Evolutionary conservation across 1,140 invertebrate genomes (phyloP).

Genomic region (Musca domestica): DNA sequence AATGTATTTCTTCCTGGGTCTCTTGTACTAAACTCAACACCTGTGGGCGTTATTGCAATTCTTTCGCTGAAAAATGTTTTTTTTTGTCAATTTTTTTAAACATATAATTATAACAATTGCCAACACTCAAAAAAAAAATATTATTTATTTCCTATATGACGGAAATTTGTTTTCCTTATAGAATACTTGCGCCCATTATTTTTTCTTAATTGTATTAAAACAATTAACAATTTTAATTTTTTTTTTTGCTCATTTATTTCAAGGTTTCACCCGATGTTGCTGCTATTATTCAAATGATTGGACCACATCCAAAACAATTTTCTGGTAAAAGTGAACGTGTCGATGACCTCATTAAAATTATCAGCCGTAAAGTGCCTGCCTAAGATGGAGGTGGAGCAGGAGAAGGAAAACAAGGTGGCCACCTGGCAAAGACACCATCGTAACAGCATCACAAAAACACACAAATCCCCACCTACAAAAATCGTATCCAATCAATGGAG

Average conservation of each 20-base stretch:
- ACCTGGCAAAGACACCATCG: background rate
- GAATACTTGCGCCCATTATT: no score
- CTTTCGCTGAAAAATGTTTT: no score
- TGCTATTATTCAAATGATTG: slow-evolving; percentile 87
- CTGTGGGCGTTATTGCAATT: no score
- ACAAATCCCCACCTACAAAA: background rate
- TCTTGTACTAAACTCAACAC: no score
- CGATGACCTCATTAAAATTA: slow-evolving; percentile 75
- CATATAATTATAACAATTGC: no score
- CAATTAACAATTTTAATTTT: background rate
- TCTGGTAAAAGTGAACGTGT: slow-evolving; percentile 75
- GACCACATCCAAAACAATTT: slow-evolving; percentile 81
- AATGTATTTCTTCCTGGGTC: no score
- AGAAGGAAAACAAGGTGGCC: background rate
- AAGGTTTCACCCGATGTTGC: slow-evolving; percentile 72
- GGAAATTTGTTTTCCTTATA: no score
- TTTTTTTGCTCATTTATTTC: slow-evolving; percentile 1
- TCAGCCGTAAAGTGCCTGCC: slow-evolving; percentile 62
- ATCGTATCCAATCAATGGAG: no score
- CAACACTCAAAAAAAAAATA: no score
- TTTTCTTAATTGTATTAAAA: no score
- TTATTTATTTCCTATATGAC: no score
- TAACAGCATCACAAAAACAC: slow-evolving; percentile 10
- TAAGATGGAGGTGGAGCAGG: slow-evolving; percentile 15
- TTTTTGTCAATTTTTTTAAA: no score